phyloP scores from a whole-genome alignment of 2,797 vertebrate genomes.

The Danio kyathit region DNA sequence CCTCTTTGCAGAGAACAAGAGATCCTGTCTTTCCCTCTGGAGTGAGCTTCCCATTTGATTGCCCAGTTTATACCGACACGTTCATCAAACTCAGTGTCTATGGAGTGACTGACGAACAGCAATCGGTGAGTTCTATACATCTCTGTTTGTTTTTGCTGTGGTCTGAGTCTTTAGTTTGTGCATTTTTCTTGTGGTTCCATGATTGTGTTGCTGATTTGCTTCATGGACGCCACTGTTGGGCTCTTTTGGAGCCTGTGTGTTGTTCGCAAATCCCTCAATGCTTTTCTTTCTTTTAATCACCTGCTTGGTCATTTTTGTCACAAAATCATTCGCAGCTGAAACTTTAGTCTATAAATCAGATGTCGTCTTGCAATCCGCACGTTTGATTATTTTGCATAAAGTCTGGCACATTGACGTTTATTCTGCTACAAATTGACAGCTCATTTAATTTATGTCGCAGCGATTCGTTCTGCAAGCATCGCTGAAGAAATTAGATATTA shows the following conservation, averaged over 20 bases:
- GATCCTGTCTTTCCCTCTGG: constrained; percentile 57
- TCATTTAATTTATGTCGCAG: constrained; percentile 8
- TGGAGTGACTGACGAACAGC: constrained; percentile 94
- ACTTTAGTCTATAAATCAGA: constrained; percentile 25
- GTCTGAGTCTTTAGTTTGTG: background rate
- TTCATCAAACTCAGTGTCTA: constrained; percentile 95
- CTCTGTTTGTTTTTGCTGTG: background rate
- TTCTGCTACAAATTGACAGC: constrained; percentile 10
- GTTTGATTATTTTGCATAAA: constrained; percentile 23
- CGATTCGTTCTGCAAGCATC: background rate
- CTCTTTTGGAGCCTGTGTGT: background rate
- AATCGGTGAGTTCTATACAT: constrained; percentile 85
- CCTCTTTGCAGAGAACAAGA: constrained; percentile 25
- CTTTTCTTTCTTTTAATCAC: constrained; percentile 7
- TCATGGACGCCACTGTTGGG: background rate
- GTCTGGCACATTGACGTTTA: constrained; percentile 5
- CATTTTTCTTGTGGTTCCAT: background rate
- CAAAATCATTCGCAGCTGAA: background rate
- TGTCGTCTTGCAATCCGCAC: background rate
- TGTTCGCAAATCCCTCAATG: background rate
- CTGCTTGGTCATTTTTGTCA: constrained; percentile 3
- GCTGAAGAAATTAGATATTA: background rate
- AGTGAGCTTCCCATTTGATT: constrained; percentile 94
- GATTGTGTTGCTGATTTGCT: background rate
- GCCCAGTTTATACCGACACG: constrained; percentile 90